Evolutionary conservation across 2,888 invertebrate species (phyloP).

Genomic region (Leptinotarsa tumamoca): DNA sequence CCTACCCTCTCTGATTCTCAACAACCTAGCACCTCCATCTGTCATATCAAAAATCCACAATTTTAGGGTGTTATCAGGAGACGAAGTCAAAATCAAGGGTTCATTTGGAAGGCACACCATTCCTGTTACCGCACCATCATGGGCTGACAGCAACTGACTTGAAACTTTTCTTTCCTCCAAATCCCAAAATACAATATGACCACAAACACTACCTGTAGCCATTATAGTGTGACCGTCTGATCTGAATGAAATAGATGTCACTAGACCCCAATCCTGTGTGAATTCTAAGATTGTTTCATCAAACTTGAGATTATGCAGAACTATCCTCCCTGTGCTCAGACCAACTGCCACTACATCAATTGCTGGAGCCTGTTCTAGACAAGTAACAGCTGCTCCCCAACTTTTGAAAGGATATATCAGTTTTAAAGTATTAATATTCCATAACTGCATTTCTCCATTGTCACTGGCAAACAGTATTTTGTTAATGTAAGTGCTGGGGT

Average conservation of each 20-base stretch:
- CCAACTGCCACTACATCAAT: constrained; percentile 93
- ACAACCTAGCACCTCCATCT: constrained; percentile 88
- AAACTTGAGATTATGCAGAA: constrained; percentile 87
- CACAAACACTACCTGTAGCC: constrained; percentile 78
- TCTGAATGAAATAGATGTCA: constrained; percentile 87
- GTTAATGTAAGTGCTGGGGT: constrained; percentile 95
- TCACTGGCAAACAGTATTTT: constrained; percentile 90
- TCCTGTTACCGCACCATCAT: constrained; percentile 81
- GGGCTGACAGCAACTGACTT: constrained; percentile 85
- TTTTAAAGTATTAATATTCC: constrained; percentile 87
- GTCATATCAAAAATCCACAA: constrained; percentile 92
- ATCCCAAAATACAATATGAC: constrained; percentile 95
- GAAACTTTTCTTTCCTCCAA: constrained; percentile 83
- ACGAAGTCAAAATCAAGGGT: constrained; percentile 90
- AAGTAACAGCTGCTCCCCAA: constrained; percentile 81
- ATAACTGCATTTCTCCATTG: constrained; percentile 87
- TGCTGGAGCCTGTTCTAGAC: constrained; percentile 90
- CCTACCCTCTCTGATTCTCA: constrained; percentile 75
- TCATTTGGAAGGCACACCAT: constrained; percentile 88
- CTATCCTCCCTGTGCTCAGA: constrained; percentile 82
- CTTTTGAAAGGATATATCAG: constrained; percentile 84
- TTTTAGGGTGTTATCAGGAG: constrained; percentile 93
- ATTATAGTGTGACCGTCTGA: constrained; percentile 88
- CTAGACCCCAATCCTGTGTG: constrained; percentile 91
- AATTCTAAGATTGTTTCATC: constrained; percentile 88